These are phyloP conservation scores for Lanius collurio DNA, from an alignment of 2,113 vertebrate species.

Conservation along the genomic window DNA sequence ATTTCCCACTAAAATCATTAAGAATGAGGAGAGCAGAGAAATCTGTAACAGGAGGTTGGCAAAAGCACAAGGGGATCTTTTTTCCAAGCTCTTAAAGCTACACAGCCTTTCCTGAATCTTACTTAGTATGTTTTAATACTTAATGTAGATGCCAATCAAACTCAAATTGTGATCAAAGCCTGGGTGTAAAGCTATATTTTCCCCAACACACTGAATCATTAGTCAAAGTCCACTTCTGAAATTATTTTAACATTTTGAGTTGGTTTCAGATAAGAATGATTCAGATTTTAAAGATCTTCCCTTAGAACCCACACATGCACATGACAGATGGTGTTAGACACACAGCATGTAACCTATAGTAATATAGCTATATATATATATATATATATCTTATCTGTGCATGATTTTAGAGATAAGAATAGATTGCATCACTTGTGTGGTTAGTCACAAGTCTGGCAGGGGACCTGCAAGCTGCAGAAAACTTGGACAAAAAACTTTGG, in stretches of 20 bases:
- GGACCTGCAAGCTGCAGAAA: not conserved
- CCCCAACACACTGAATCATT: not conserved
- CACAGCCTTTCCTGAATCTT: not conserved
- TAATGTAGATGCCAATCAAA: not conserved
- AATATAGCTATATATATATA: not conserved
- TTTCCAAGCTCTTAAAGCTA: not conserved
- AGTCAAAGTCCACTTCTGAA: not conserved
- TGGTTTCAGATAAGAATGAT: constrained; percentile 23
- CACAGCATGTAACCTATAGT: not conserved
- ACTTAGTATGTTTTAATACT: not conserved
- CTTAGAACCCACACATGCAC: not conserved
- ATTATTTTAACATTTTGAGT: not conserved
- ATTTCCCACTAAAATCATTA: constrained; percentile 9
- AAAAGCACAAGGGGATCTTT: not conserved
- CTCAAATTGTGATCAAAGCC: not conserved
- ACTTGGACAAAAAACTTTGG: not conserved
- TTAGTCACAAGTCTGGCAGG: constrained; percentile 20
- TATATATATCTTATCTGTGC: not conserved
- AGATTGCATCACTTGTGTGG: not conserved
- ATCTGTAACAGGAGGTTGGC: not conserved
- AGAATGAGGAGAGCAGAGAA: not conserved
- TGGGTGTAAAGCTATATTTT: not conserved
- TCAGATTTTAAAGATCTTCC: constrained; percentile 15
- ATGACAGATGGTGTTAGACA: constrained; percentile 42
- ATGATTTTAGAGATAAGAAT: constrained; percentile 3